Evolutionary conservation across 2,888 invertebrate genomes (phyloP), one percentile per base, ranked within the genome.

Genomic region (Ceramica pisi): DNA sequence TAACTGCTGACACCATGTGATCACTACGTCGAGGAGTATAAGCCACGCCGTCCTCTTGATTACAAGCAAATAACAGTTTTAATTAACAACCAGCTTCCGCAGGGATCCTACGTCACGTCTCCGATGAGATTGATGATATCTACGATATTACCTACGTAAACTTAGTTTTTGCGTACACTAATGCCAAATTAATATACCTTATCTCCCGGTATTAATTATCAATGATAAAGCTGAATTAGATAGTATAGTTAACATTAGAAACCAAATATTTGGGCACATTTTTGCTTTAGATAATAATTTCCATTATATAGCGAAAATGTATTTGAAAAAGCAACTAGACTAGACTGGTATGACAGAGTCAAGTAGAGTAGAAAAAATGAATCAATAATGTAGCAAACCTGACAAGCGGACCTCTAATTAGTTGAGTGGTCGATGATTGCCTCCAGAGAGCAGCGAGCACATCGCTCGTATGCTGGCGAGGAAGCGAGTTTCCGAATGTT

Each of bases 161-260:
- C 7, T 7, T 41, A 65, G 66, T 48, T 7, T 35, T 67, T 57
- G 16, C 55, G 10, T 26, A 19, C 23, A 56, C 55, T 41, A 50
- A 50, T 50, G 26, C 19, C n/a, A 56, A 75, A 61, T 78, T 6
- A 56, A 57, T 38, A 12, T n/a, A 46, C 50, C 38, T 70, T 48
- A 74, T 70, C 71, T 60, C 14, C 23, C 19, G 16, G 35, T 21
- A 61, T 31, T 78, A 7, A 50, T 38, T 78, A 75, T 78, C 78
- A 71, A 61, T 7, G 74, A 71, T 71, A 71, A 50, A 35, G n/a
- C 26, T 14, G 48, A 56, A 56, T 50, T 71, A 59, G 71, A 78
- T 75, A 61, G n/a, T 59, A 61, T 46, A 44, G 12, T 21, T 75
- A 44, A 57, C 50, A 69, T 69, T 77, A 53, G 31, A 69, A 59